These are phyloP conservation scores for Halcyon smyrnensis DNA, from an alignment of 2,797 vertebrate species.

Conservation along the genomic window DNA sequence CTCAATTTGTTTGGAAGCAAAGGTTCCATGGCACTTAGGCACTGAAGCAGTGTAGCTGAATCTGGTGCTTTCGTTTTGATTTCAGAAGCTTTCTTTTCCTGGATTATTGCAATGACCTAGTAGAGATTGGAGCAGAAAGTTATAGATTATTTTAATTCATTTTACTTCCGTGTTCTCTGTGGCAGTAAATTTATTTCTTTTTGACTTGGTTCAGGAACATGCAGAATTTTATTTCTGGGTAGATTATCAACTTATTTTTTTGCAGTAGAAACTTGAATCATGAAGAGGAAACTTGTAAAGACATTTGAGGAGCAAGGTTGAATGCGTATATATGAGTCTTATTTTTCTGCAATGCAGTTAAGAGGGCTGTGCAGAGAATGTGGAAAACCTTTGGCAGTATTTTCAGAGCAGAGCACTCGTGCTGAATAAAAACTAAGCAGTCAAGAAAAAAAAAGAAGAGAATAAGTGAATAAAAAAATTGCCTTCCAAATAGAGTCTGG, in stretches of 20 bases:
- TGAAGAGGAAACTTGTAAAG: constrained; percentile 66
- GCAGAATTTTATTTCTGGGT: constrained; percentile 41
- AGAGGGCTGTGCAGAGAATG: constrained; percentile 70
- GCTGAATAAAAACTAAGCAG: constrained; percentile 73
- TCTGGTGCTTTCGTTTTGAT: neutral
- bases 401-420: constrained; percentile 61
- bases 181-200: constrained; percentile 20
- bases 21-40: neutral
- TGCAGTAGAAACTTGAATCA: constrained; percentile 33
- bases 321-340: constrained; percentile 60
- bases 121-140: neutral
- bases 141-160: constrained; percentile 28
- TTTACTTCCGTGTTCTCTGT: constrained; percentile 30
- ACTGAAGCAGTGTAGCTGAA: neutral
- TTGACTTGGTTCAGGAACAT: neutral
- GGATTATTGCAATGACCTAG: constrained; percentile 47
- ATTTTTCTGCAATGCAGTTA: constrained; percentile 77
- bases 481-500: constrained; percentile 62
- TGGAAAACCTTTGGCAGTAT: constrained; percentile 74
- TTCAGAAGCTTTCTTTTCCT: constrained; percentile 21
- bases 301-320: constrained; percentile 60
- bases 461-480: constrained; percentile 58
- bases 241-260: constrained; percentile 56
- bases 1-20: neutral
- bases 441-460: constrained; percentile 15